Percentiles rank a stretch among this genome's conserved stretches.
phyloP scores from a whole-genome alignment of 2,113 vertebrate species.

The Astur gentilis region DNA sequence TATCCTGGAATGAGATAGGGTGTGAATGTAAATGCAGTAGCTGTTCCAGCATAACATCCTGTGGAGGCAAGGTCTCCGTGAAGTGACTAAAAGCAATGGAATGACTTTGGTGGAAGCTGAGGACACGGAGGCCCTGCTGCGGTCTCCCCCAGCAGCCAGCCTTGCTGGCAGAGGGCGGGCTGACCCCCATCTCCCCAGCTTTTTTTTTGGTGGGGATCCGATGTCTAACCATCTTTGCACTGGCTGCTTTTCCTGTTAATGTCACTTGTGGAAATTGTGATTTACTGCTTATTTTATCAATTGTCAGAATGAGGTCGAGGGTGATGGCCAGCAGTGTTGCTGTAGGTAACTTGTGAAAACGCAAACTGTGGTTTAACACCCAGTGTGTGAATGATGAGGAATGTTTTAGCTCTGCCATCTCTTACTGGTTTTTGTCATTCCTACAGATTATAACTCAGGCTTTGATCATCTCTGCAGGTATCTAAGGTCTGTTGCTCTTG shows the following conservation, averaged over 20 bases:
- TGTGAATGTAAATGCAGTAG: constrained; percentile 44
- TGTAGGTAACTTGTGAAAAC: background rate
- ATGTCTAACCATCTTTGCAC: background rate
- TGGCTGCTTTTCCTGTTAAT: background rate
- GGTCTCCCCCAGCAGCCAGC: background rate
- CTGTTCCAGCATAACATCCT: constrained; percentile 28
- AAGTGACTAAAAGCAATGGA: constrained; percentile 25
- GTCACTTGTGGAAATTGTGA: background rate
- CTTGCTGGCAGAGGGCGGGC: fast-evolving
- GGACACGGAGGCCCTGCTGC: background rate
- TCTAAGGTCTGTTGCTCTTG: background rate
- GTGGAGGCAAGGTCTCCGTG: background rate
- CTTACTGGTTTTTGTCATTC: background rate
- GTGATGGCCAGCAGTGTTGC: background rate
- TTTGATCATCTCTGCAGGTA: background rate
- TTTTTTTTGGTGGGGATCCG: background rate
- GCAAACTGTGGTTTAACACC: background rate
- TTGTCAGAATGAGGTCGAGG: background rate
- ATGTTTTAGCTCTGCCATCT: background rate
- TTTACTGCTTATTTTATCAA: background rate
- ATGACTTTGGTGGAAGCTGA: background rate
- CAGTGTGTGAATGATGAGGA: background rate
- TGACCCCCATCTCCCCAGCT: background rate
- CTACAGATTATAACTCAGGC: background rate
- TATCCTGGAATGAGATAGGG: constrained; percentile 43